Base-by-base conservation (phyloP, 2,113 vertebrate species). In the Pseudopodoces humilis region DNA sequence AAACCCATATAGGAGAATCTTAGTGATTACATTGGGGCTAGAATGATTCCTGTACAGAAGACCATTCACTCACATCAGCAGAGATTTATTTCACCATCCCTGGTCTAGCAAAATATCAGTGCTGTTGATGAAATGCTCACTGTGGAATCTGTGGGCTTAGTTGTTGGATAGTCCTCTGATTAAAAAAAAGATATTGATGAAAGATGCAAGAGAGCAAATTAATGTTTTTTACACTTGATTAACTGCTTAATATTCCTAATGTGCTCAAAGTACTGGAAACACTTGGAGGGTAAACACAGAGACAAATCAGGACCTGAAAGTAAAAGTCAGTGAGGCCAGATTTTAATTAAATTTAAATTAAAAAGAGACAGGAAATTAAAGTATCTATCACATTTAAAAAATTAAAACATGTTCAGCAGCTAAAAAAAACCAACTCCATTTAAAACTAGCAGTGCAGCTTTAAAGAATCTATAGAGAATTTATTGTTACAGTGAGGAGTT, bases 281-380 rank as follows among this genome's bases (percentile, higher is more conserved):
- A 96, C 87, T 93, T 88, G 71, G 79, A 94, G 87, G 75, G 92
- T 94, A 96, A 97, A 97, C 83, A 93, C 24, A 90, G 84, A 91
- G 82, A 90, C 70, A 90, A 75, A 80, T 59, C 43, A 90, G 63
- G 70, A 95, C 78, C 87, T 83, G 82, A 91, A 95, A 95, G 55
- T 67, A 75, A 88, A 95, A 96, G 95, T 85, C 82, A 70, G 70
- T 74, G 71, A 94, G 82, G 90, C 87, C 85, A 86, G 67, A 65
- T 83, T 94, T 94, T 97, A 97, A 97, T 97, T 96, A 95, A 96
- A 92, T 95, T 95, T 94, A 95, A 96, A 97, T 96, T 97, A 91
- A 90, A 95, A 95, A 93, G 90, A 69, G 86, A 93, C 64, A 93
- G 82, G 93, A 95, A 95, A 96, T 95, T 95, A 90, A 89, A 95